Evolutionary conservation across 2,113 vertebrate genomes (phyloP).

Genomic region (Ammodytes dubius): DNA sequence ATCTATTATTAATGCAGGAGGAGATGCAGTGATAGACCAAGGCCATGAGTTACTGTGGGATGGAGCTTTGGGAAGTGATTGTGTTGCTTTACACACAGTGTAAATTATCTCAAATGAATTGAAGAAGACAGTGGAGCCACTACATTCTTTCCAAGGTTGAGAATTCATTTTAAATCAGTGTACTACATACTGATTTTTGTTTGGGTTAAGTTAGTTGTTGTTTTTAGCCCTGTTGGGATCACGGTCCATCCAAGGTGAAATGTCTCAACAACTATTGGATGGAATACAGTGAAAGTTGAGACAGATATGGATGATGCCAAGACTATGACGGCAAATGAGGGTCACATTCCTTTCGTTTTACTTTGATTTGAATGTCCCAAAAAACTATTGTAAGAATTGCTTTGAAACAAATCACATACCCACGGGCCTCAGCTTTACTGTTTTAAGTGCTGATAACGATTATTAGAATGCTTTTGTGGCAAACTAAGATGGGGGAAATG

Average conservation of each 20-base stretch:
- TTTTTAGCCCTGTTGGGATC: neutral
- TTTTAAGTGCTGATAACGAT: neutral
- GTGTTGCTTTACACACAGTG: neutral
- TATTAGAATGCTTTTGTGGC: neutral
- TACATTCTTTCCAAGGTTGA: neutral
- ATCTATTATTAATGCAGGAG: constrained; percentile 13
- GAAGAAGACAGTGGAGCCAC: neutral
- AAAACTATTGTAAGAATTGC: neutral
- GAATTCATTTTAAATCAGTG: neutral
- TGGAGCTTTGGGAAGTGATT: neutral
- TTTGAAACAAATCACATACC: neutral
- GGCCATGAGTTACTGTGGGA: neutral
- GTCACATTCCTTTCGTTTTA: neutral
- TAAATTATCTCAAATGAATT: neutral
- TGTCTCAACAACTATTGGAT: neutral
- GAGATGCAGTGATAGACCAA: constrained; percentile 2
- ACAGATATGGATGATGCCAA: neutral
- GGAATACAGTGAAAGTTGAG: neutral
- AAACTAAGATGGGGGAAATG: neutral
- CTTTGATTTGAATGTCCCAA: neutral
- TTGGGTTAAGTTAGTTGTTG: neutral
- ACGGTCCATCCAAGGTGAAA: neutral
- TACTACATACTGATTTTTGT: neutral
- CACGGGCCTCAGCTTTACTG: neutral
- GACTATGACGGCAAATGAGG: neutral